Percentiles rank a stretch among this genome's conserved stretches.
phyloP scores from a whole-genome alignment of 2,888 invertebrate genomes.

The Plebejus anna region DNA sequence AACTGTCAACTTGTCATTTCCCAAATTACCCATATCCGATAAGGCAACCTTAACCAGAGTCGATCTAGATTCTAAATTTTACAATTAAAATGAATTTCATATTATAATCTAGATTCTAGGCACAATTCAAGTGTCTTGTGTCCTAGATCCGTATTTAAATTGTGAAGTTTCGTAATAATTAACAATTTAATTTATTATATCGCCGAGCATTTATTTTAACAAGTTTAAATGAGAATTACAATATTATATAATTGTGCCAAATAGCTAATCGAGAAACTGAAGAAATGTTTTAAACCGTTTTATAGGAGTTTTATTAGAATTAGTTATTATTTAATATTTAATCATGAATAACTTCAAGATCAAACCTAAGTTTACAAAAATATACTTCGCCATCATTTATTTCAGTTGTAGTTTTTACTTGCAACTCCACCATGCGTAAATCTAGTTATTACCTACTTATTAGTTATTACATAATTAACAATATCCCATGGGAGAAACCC shows the following conservation, averaged over 20 bases:
- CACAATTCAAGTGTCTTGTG: not conserved
- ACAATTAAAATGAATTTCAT: not conserved
- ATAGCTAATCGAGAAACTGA: not conserved
- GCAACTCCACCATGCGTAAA: no score
- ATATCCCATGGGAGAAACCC: no score
- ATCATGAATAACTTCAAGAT: not conserved
- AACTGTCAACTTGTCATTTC: not conserved
- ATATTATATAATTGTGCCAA: not conserved
- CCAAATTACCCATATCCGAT: not conserved
- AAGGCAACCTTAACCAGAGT: not conserved
- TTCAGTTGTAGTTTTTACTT: no score
- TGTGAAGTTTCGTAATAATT: not conserved
- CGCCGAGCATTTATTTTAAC: not conserved
- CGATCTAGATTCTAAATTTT: not conserved
- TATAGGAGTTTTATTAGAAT: not conserved
- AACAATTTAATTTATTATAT: constrained; percentile 7
- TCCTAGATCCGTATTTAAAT: constrained; percentile 7
- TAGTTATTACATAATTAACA: no score
- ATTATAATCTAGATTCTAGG: not conserved
- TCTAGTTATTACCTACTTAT: no score
- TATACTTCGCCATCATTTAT: no score
- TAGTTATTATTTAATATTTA: not conserved
- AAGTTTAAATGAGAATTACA: not conserved
- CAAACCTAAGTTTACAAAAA: not conserved
- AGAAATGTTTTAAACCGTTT: not conserved